Evolutionary conservation across 2,113 vertebrate species (phyloP), one percentile per base, ranked within the genome.

Genomic region (Urocolius indicus): DNA sequence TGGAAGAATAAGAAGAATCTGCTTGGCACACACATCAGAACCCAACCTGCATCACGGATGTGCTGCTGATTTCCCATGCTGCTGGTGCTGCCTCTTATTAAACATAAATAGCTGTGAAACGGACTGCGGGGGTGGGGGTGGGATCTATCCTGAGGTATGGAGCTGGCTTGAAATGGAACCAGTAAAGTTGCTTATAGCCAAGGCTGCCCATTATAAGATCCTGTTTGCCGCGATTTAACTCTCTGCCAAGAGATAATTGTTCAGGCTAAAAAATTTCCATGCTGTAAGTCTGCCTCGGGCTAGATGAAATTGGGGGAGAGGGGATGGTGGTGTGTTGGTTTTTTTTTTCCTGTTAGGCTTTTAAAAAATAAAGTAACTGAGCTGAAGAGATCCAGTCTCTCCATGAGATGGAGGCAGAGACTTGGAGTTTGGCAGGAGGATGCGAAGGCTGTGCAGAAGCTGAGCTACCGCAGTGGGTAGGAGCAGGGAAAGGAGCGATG

Each of bases 401-500:
- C 96, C 95, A 96, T 97, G 89, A 97, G 95, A 91, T 96, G 96
- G 96, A 97, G 91, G 96, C 95, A 96, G 94, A 97, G 96, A 21
- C 95, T 91, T 66, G 94, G 93, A 84, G 74, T 96, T 96, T 9
- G 81, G 84, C 95, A 75, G 69, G 68, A 88, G 91, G 48, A 77
- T 21, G 71, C 2, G 1, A 51, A 83, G 67, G 30, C 43, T 84
- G 80, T 22, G 73, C 48, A 9, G 84, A 36, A 79, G 85, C 86
- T 3, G 51, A 45, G 88, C 11, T 3, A 23, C 27, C n/a, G 71
- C 5, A 7, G 55, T 43, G 62, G 77, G 71, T 17, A 18, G 2
- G 77, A 72, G 78, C 58, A 41, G 59, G 52, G 62, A 67, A 63
- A 67, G 79, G 49, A 62, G 34, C 0, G 26, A 54, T 58, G 87